phyloP scores from a whole-genome alignment of 2,888 invertebrate species.

The Ernsta delagoae region DNA sequence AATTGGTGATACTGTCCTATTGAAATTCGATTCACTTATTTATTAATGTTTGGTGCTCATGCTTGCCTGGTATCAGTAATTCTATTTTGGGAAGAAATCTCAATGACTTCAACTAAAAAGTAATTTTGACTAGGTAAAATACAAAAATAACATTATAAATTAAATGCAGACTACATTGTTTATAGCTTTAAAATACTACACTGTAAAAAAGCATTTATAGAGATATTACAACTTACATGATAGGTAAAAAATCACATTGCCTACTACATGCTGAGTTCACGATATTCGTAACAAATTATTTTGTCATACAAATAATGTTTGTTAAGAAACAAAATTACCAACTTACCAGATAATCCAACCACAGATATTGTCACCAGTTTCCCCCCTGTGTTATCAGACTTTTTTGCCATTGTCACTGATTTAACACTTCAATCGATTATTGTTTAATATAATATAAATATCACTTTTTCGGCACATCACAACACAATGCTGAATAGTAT shows the following conservation, averaged over 20 bases:
- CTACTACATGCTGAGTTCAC: no score
- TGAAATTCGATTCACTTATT: neutral
- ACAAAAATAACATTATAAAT: no score
- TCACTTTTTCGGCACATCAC: slow-evolving; percentile 73
- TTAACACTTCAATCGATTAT: slow-evolving; percentile 59
- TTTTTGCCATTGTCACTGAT: slow-evolving; percentile 87
- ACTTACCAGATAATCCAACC: slow-evolving; percentile 92
- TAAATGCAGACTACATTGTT: no score
- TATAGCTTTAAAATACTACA: no score
- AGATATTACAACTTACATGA: no score
- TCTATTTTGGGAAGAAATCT: no score
- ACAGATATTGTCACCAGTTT: slow-evolving; percentile 94
- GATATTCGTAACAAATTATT: neutral
- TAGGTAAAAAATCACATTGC: no score
- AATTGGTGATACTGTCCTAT: neutral
- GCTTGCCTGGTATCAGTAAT: no score
- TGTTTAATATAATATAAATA: slow-evolving; percentile 54
- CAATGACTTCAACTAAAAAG: no score
- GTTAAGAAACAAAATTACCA: neutral
- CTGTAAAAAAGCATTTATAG: no score
- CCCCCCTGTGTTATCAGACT: slow-evolving; percentile 87
- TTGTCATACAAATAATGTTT: neutral
- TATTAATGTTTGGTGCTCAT: no score
- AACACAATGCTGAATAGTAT: slow-evolving; percentile 48
- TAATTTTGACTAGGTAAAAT: no score